phyloP scores from a whole-genome alignment of 2,113 vertebrate genomes.

The Antechinus flavipes region DNA sequence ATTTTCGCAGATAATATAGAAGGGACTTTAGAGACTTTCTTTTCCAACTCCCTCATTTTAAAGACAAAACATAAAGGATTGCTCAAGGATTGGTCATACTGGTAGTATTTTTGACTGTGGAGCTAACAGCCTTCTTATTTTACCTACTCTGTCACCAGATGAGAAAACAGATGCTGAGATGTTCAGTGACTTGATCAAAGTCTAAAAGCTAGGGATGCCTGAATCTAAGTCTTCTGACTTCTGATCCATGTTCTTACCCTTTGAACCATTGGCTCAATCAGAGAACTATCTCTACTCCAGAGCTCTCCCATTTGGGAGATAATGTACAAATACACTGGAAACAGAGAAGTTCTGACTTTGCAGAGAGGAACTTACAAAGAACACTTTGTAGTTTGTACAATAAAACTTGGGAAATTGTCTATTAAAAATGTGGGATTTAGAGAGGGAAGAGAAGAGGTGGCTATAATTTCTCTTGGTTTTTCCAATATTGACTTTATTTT shows the following conservation, averaged over 20 bases:
- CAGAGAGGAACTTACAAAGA: background rate
- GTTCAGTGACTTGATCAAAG: background rate
- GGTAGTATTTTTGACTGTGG: background rate
- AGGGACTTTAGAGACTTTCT: background rate
- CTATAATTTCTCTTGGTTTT: background rate
- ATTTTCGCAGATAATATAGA: background rate
- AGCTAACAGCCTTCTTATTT: background rate
- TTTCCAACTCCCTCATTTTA: background rate
- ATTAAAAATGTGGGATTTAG: background rate
- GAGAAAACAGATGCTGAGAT: background rate
- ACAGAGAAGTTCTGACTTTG: background rate
- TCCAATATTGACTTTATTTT: background rate
- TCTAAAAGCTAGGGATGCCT: background rate
- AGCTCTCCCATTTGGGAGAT: background rate
- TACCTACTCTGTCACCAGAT: background rate
- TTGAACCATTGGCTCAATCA: background rate
- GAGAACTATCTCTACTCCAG: background rate
- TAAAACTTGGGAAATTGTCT: background rate
- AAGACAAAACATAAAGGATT: background rate
- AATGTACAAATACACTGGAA: background rate
- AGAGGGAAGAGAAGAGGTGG: background rate
- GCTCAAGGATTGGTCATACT: background rate
- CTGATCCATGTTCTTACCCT: background rate
- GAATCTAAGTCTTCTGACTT: background rate
- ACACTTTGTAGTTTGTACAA: background rate